Evolutionary conservation across 2,113 vertebrate genomes (phyloP), one percentile per base, ranked within the genome.

Genomic region (Channa maculata): DNA sequence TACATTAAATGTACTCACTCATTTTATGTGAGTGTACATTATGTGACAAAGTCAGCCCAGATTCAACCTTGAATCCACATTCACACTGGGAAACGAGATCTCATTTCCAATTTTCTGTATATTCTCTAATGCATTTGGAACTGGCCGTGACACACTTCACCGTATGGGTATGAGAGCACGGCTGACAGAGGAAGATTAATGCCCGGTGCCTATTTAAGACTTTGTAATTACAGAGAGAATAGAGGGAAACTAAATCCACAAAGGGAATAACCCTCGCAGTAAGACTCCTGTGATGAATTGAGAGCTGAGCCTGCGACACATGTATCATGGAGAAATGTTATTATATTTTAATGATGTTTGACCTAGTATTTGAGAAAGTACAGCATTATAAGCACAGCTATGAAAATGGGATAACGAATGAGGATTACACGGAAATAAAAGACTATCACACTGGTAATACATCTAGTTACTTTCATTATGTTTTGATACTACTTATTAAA

Each of bases 191-290:
- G 67, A 85, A 81, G 71, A 88, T 86, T 81, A 77, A 88, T 86
- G 79, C 24, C 38, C 11, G 3, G 51, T 24, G 10, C 59, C 77
- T 79, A 85, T 86, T 85, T 83, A 82, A 81, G 83, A 82, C 85
- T 81, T 86, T 83, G 84, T 81, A 90, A 90, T 91, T 88, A 87
- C 13, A 50, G 46, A 24, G 62, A 67, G 75, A 87, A 86, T 54
- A 44, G 54, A 75, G 3, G 36, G 48, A 80, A 62, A 70, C 49
- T 66, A 76, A 84, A 79, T 55, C 77, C 81, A 77, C 66, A 52
- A 46, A 80, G 77, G 71, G 69, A 86, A 77, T 55, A 60, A 60
- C 44, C 52, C 74, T 51, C n/a, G 1, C 72, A 61, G 69, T 52
- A 61, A 79, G 72, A 71, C 65, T 5, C 66, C 57, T 75, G 71